Base-by-base conservation (phyloP, 23 tunicate genomes). In the Corella eumyota region DNA sequence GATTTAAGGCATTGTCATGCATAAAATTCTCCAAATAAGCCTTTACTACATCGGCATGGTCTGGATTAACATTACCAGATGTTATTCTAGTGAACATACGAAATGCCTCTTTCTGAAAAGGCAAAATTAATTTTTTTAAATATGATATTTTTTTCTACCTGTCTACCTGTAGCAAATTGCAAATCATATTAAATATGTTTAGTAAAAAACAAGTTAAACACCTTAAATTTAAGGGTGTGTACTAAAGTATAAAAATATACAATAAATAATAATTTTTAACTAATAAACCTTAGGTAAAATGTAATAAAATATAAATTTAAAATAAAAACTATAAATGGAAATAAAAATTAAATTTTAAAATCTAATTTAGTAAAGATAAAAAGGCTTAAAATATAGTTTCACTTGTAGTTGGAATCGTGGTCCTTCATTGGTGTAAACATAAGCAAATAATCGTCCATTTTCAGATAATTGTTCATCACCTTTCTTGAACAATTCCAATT, bases 1-100 rank as follows among this genome's bases (percentile, higher is more conserved):
- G 96, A 35, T 88, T 88, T 15, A 88, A 55, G 3, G 96, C 96
- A 61, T 88, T 88, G 67, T 88, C 88, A 56, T 88, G 96, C 88
- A 88, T 79, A 76, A 88, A 88, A 17, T 88, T 70, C 34, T 88
- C 88, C 26, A 88, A 54, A 56, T 78, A 88, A 15, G 85, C 46
- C 32, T 68, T 56, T 25, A 78, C 81, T 1, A 66, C 32, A 3
- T 59, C 60, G 38, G 22, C 56, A 20, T 73, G 77, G 6, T 72
- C 69, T 1, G 68, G 61, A 25, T 78, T 55, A 45, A 35, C 75
- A 0, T 60, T 69, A 6, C 40, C 37, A 34, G 54, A 31, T 9
- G 75, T 26, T 34, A 71, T 24, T 9, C 67, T 47, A 22, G 71
- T 88, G 38, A 78, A 88, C 96, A 72, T 71, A 17, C 40, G 50